Evolutionary conservation across 1,140 invertebrate species (phyloP), one percentile per base, ranked within the genome.

Genomic region (Saccostrea glomerata): DNA sequence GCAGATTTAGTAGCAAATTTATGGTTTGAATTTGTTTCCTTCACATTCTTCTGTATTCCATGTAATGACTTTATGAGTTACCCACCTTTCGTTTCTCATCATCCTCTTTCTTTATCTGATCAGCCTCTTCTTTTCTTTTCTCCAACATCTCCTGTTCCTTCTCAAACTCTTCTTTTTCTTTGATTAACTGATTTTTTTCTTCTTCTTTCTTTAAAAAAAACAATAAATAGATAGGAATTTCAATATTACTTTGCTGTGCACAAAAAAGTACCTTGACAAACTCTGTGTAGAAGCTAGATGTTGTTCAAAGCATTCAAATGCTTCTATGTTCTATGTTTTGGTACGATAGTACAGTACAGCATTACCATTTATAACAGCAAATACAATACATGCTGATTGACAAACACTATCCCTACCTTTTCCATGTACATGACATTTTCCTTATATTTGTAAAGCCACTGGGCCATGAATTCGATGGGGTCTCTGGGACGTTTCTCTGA

Each of bases 401-500:
- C 17, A 7, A 63, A 20, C 58, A 63, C 30, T 77, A 25, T 56
- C 36, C 82, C 20, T 90, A 94, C 94, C 91, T 91, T 36, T 82
- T 84, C 83, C 60, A 88, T 90, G 86, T 88, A 89, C 82, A 90
- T 90, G 54, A 92, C 82, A 90, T 94, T 95, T 15, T 92, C 92
- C 23, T 91, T 90, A 84, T 93, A 90, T 90, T 95, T 95, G 84
- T 94, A 93, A 7, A 95, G 88, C 93, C 94, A 94, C 15, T 93
- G 93, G 55, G 93, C 93, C 84, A 95, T 94, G 88, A 93, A 95
- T 88, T 95, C 94, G 25, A 95, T 93, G 20, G 94, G 94, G 87
- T 95, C 94, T 89, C 89, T 84, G 13, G 94, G 94, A 60, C 93
- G 90, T 87, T 94, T 94, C 88, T 94, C 92, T 63, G 91, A 91